A percentile compares a stretch with the other conserved stretches of the same genome.
Evolutionary conservation across 2,797 vertebrate genomes (phyloP).

Genomic region (Paramormyrops hopkinsi): DNA sequence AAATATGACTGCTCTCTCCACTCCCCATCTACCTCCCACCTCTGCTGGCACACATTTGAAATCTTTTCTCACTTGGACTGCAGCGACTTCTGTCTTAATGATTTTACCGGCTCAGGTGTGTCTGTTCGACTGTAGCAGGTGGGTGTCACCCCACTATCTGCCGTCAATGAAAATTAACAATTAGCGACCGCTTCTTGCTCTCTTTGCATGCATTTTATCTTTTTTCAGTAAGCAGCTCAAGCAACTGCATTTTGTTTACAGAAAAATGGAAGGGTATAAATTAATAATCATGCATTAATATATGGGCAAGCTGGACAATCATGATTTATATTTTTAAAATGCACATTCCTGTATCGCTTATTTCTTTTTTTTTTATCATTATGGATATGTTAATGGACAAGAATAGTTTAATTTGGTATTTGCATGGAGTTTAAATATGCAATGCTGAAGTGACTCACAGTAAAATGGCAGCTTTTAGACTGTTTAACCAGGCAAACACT

Average conservation of each 20-base stretch:
- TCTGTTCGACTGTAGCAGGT: background rate
- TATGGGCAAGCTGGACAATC: background rate
- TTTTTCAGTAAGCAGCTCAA: background rate
- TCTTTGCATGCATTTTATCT: background rate
- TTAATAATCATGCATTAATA: background rate
- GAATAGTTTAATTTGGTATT: background rate
- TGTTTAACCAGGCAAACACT: background rate
- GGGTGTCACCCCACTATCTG: background rate
- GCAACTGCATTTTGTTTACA: background rate
- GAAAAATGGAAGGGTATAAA: background rate
- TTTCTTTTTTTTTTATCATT: background rate
- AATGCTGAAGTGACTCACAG: background rate
- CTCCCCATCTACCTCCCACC: background rate
- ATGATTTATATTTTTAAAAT: background rate
- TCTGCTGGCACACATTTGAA: background rate
- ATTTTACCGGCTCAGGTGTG: background rate
- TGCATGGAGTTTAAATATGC: background rate
- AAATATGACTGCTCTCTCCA: background rate
- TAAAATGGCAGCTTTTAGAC: background rate
- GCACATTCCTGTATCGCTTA: background rate
- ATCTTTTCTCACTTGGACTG: background rate
- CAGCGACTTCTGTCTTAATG: background rate
- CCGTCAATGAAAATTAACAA: background rate
- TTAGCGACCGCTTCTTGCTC: background rate
- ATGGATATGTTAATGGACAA: background rate